Base-by-base conservation (phyloP, 2,888 invertebrate genomes). In the Tetranychus piercei region DNA sequence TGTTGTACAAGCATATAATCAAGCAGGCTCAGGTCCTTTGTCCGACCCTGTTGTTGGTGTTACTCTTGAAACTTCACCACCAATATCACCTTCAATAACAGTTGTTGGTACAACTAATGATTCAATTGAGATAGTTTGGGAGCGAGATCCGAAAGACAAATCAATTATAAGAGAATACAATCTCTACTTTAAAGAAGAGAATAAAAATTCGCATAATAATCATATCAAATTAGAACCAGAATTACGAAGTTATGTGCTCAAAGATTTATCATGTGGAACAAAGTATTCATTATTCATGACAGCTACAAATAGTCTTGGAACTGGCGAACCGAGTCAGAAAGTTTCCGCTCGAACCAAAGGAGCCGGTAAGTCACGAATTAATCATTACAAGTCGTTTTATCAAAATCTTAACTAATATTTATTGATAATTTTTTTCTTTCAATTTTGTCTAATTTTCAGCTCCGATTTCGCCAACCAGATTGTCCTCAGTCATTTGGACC, bases 21-120 rank as follows among this genome's bases (percentile, higher is more conserved):
- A 79, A 9, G 80, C 80, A 74, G 83, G 83, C 5, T 80, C 81
- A 44, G 82, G 83, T 55, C 83, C 83, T 0, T 78, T 80, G 15
- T 82, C 82, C 6, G 79, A 79, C 0, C 75, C 75, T 23, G 73
- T 76, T 18, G n/a, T 22, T 1, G 23, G 23, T 0, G 90, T 92
- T 79, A 70, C 77, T 74, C 66, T 77, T 74, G 72, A 77, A 75
- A 23, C 76, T 34, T 23, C 77, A 67, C 77, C 77, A 55, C 76
- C 77, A 67, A 76, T 55, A 23, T 34, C 74, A 6, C 71, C 74
- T 8, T 22, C n/a, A 8, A 65, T 79, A 6, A 75, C 75, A 23
- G 73, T 78, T 2, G 73, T 76, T 8, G 76, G 76, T 20, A 76
- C 76, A 22, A 77, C 79, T 6, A 76, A 75, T 22, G 74, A 76